Evolutionary conservation across 2,888 invertebrate species (phyloP).

Genomic region (Agrochola macilenta): DNA sequence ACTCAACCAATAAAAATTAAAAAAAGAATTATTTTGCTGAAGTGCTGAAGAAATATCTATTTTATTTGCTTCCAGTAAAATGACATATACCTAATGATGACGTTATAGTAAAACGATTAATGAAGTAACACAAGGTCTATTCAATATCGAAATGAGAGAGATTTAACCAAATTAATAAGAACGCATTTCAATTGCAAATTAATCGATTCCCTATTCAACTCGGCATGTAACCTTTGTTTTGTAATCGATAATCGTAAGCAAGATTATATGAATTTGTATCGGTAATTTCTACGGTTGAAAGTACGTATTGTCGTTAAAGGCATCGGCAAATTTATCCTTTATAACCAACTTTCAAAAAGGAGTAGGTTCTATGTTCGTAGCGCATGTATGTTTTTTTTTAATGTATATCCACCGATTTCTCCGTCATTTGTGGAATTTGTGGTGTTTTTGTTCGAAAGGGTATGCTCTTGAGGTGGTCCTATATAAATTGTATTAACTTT

Average conservation of each 20-base stretch:
- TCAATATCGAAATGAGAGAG: slow-evolving; percentile 1
- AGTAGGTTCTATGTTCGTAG: no score
- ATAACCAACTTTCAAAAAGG: no score
- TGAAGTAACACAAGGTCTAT: background rate
- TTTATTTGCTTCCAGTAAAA: background rate
- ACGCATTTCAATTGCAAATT: slow-evolving; percentile 22
- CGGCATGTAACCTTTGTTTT: slow-evolving; percentile 26
- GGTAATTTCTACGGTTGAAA: background rate
- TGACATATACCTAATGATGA: background rate
- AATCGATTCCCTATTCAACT: slow-evolving; percentile 16
- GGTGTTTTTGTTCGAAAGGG: no score
- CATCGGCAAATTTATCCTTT: no score
- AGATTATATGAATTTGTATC: slow-evolving; percentile 18
- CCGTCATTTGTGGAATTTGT: no score
- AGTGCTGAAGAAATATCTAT: background rate
- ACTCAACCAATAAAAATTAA: no score
- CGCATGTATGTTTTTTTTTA: no score
- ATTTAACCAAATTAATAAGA: slow-evolving; percentile 22
- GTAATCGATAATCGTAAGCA: slow-evolving; percentile 17
- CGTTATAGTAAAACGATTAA: background rate
- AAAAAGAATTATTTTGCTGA: no score
- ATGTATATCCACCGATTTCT: no score
- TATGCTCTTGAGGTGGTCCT: no score
- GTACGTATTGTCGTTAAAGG: background rate
- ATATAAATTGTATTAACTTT: no score